Percentiles rank a stretch among this genome's conserved stretches.
Evolutionary conservation across 2,113 vertebrate species (phyloP).

Genomic region (Turdus rufiventris): DNA sequence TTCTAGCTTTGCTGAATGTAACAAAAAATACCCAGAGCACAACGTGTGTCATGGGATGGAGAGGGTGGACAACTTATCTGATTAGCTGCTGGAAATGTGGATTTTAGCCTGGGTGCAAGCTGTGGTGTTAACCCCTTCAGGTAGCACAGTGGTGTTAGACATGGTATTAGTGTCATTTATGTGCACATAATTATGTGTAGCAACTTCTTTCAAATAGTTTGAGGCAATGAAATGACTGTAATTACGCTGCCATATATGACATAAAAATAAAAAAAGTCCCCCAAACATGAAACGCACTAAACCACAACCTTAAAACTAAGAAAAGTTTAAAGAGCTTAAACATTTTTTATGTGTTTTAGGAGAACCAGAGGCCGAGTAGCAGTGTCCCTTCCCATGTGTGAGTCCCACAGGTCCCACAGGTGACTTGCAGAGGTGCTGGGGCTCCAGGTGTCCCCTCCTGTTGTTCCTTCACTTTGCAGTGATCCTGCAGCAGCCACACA

Average conservation of each 20-base stretch:
- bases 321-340: not conserved
- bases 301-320: not conserved
- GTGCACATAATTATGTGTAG: not conserved
- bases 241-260: constrained; percentile 30
- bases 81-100: not conserved
- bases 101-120: not conserved
- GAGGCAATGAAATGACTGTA: constrained; percentile 17
- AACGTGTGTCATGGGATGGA: not conserved
- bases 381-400: not conserved
- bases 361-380: not conserved
- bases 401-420: not conserved
- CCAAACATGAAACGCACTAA: not conserved
- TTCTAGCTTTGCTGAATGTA: not conserved
- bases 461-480: fast-evolving
- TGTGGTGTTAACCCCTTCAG: not conserved
- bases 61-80: not conserved
- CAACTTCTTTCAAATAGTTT: not conserved
- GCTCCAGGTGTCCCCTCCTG: not conserved
- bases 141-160: not conserved
- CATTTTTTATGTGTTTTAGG: not conserved
- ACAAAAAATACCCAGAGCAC: not conserved
- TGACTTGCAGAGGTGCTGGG: not conserved
- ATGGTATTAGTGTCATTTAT: not conserved
- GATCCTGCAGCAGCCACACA: not conserved
- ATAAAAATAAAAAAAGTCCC: not conserved